Conservation (phyloP, 1,140 invertebrate genomes). For the Drosophila littoralis region DNA sequence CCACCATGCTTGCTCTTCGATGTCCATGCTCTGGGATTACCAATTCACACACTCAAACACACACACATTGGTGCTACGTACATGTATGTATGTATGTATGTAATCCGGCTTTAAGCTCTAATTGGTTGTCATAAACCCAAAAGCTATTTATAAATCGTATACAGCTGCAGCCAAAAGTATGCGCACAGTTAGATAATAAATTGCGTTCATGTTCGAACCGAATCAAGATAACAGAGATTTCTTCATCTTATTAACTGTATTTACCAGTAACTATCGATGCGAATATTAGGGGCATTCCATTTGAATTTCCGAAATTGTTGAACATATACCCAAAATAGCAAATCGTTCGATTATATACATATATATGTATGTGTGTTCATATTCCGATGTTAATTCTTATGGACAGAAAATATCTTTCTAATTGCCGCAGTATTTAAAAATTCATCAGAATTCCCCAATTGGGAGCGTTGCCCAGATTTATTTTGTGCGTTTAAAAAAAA, state of each 20-base stretch:
- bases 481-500: slow-evolving; percentile 15
- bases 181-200: not conserved
- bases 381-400: too few relatives aligned
- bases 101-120: slow-evolving; percentile 53
- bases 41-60: not conserved
- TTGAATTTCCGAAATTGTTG: too few relatives aligned
- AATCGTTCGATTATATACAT: too few relatives aligned
- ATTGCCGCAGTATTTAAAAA: not conserved
- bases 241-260: too few relatives aligned
- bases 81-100: slow-evolving; percentile 35
- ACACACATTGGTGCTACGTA: not conserved
- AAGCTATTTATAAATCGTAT: slow-evolving; percentile 45
- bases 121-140: slow-evolving; percentile 29
- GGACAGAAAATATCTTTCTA: not conserved
- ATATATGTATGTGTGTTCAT: too few relatives aligned
- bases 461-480: slow-evolving; percentile 6
- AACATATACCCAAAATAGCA: too few relatives aligned
- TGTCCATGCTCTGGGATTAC: not conserved
- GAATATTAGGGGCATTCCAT: not conserved
- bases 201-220: not conserved
- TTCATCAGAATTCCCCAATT: slow-evolving; percentile 19
- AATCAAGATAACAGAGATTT: not conserved
- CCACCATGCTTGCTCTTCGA: not conserved
- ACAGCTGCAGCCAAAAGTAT: slow-evolving; percentile 43
- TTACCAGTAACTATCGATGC: too few relatives aligned